Percentiles rank a stretch among this genome's conserved stretches.
These are phyloP conservation scores for Ganaspis sp. DNA, from an alignment of 1,140 invertebrate genomes.

Conservation along the genomic window DNA sequence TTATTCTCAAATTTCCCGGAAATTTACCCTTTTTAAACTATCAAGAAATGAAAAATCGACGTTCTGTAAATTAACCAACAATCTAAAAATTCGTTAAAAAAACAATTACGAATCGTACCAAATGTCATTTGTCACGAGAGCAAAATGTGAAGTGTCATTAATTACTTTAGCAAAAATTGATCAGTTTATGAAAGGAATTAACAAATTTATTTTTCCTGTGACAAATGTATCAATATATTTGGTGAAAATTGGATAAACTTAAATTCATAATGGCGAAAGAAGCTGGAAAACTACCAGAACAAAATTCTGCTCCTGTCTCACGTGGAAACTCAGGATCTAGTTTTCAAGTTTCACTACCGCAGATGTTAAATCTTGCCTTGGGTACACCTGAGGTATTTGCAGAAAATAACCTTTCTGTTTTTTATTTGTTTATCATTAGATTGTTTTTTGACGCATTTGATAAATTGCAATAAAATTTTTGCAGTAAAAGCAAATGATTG, in stretches of 20 bases:
- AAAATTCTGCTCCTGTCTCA: neutral
- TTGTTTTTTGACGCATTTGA: too few species aligned
- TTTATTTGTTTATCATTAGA: too few species aligned
- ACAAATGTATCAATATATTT: neutral
- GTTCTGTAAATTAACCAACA: too few species aligned
- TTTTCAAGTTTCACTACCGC: slow-evolving; percentile 59
- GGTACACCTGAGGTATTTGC: slow-evolving; percentile 63
- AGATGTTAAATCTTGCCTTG: slow-evolving; percentile 67
- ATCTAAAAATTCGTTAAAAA: neutral
- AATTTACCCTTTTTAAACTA: too few species aligned
- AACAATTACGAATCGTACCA: neutral
- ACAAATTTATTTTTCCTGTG: neutral
- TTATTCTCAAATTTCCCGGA: too few species aligned
- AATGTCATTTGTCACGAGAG: neutral
- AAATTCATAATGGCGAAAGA: neutral
- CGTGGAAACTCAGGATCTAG: slow-evolving; percentile 41
- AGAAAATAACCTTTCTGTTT: neutral
- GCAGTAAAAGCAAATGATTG: too few species aligned
- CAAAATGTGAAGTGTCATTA: neutral
- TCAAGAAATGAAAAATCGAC: too few species aligned
- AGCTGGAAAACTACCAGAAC: neutral
- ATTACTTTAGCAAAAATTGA: neutral
- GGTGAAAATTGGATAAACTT: neutral
- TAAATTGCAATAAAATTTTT: too few species aligned
- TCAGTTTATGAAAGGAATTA: neutral